These are phyloP conservation scores for Mormyrus hasselquistii DNA, from an alignment of 2,797 vertebrate genomes.

Conservation along the genomic window DNA sequence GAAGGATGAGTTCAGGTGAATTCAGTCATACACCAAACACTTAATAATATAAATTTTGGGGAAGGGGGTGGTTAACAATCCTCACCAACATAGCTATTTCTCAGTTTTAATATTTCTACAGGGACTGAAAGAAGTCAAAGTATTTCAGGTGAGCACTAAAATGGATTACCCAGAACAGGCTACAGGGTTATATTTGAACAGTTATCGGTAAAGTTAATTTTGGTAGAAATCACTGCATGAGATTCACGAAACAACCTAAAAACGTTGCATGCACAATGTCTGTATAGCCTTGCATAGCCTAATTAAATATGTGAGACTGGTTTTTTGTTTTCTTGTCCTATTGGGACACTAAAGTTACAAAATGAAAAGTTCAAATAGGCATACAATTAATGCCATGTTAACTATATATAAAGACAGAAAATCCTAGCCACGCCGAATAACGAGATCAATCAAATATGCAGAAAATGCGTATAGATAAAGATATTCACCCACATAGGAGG, in stretches of 20 bases:
- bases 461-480: neutral
- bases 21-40: neutral
- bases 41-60: neutral
- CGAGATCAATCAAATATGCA: neutral
- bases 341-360: neutral
- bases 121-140: neutral
- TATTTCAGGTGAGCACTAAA: neutral
- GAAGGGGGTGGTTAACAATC: neutral
- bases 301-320: neutral
- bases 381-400: neutral
- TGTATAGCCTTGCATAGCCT: neutral
- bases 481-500: neutral
- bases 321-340: neutral
- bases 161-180: neutral
- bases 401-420: neutral
- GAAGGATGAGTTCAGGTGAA: neutral
- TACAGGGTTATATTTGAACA: neutral
- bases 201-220: neutral
- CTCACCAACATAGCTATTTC: neutral
- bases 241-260: neutral
- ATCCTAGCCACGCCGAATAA: neutral
- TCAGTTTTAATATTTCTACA: neutral
- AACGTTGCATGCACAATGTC: neutral
- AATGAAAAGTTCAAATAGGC: neutral
- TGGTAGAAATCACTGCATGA: neutral